Base-by-base conservation (phyloP, 2,797 vertebrate species). In the Paedocypris micromegethes region DNA sequence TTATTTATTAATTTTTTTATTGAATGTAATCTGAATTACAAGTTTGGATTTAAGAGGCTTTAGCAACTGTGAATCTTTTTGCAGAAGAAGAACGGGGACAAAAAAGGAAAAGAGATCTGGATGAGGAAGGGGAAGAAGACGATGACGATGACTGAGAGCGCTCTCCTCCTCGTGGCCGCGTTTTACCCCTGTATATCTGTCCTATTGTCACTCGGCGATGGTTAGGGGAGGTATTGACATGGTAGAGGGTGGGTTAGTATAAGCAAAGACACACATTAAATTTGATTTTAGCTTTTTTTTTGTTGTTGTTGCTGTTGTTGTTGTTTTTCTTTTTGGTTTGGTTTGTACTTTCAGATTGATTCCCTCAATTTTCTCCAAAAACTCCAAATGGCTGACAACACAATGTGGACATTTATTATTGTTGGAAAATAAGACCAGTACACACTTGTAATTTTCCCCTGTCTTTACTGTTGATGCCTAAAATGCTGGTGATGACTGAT, bases 91-190 rank as follows among this genome's bases (percentile, higher is more conserved):
- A 91, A 58, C 88, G 82, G 83, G 94, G 95, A 73, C 89, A 94
- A 88, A 99, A 98, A 87, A 94, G 95, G 81, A 99, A 99, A 95
- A 89, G 95, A 91, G 95, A 97, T 5, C 82, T 91, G 4, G 94
- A 98, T 67, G 96, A 99, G n/a, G 96, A 96, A 81, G 96, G 92
- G 6, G 96, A 97, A 70, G 95, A 97, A 2, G 95, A 95, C 76
- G 78, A 80, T 74, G 95, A 95, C 76, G 78, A 80, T 74, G 78
- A 80, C 74, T 81, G 68, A 79, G 73, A 83, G 78, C 81, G 80
- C 85, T 83, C 82, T 76, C 88, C 86, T 86, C 89, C 80, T 92
- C 90, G 91, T 94, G 91, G 93, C 92, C 88, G 88, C 93, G 90
- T 95, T 96, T 94, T 90, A 92, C 92, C 89, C 90, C 87, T 87